phyloP scores from a whole-genome alignment of 30 jellyfish, hydroid and myxozoan species.

The Nemopilema nomurai region DNA sequence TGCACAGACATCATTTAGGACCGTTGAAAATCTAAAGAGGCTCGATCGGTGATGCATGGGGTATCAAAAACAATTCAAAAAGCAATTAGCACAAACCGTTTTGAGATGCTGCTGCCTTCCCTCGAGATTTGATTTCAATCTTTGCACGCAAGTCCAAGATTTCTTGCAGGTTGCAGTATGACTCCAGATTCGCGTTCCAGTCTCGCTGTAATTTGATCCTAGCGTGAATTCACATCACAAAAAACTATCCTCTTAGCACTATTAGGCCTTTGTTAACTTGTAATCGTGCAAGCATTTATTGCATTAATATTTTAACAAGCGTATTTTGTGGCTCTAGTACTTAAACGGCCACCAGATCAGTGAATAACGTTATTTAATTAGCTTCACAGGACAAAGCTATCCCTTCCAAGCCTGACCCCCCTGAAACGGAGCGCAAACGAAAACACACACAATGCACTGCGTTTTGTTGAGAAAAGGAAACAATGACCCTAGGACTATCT shows the following conservation, averaged over 20 bases:
- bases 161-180: neutral
- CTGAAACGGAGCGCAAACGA: slow-evolving; percentile 29
- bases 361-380: neutral
- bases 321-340: slow-evolving; percentile 9
- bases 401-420: neutral
- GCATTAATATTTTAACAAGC: slow-evolving; percentile 30
- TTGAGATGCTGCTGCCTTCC: neutral
- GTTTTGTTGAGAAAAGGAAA: neutral
- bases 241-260: neutral
- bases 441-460: neutral
- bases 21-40: too few relatives aligned
- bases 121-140: neutral
- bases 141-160: neutral
- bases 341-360: slow-evolving; percentile 40
- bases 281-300: slow-evolving; percentile 11
- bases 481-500: neutral
- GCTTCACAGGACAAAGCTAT: neutral
- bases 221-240: neutral
- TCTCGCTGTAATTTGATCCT: neutral
- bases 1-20: too few relatives aligned
- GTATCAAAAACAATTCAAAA: too few relatives aligned
- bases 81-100: too few relatives aligned
- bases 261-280: neutral
- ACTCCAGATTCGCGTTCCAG: neutral
- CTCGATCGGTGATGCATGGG: too few relatives aligned